phyloP scores from a whole-genome alignment of 1,140 invertebrate species.

The Sminthurinus signatus region DNA sequence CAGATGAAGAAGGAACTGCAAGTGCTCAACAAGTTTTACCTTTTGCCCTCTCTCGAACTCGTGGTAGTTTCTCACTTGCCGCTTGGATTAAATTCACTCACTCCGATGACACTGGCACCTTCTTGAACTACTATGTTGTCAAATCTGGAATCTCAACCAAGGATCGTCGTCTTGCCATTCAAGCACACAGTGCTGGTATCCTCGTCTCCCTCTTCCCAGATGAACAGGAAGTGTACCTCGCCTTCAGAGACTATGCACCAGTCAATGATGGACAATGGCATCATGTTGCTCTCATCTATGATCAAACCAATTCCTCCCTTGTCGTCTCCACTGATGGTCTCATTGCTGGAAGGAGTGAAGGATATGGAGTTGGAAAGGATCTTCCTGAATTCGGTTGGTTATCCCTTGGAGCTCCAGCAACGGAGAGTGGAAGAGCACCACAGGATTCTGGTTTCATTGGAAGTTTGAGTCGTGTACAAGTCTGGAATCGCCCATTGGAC shows the following conservation, averaged over 20 bases:
- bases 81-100: conserved; percentile 94
- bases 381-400: conserved; percentile 81
- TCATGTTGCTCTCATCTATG: conserved; percentile 79
- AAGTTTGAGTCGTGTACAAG: conserved; percentile 85
- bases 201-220: conserved; percentile 82
- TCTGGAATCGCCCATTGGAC: conserved; percentile 85
- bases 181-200: conserved; percentile 83
- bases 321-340: conserved; percentile 86
- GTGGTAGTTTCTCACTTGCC: conserved; percentile 66
- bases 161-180: conserved; percentile 70
- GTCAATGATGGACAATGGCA: conserved; percentile 96
- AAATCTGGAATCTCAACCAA: conserved; percentile 56
- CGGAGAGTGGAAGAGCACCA: conserved; percentile 60
- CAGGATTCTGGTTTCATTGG: conserved; percentile 87
- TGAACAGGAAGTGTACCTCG: conserved; percentile 79
- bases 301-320: conserved; percentile 62
- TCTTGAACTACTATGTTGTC: conserved; percentile 87
- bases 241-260: conserved; percentile 83
- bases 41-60: conserved; percentile 52
- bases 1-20: conserved; percentile 71
- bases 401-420: conserved; percentile 73
- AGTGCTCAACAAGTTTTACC: conserved; percentile 84
- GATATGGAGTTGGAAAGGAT: conserved; percentile 68
- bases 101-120: conserved; percentile 80
- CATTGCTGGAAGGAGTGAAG: conserved; percentile 80